phyloP scores from a whole-genome alignment of 2,797 vertebrate species.

The Enteromius mattozi region DNA sequence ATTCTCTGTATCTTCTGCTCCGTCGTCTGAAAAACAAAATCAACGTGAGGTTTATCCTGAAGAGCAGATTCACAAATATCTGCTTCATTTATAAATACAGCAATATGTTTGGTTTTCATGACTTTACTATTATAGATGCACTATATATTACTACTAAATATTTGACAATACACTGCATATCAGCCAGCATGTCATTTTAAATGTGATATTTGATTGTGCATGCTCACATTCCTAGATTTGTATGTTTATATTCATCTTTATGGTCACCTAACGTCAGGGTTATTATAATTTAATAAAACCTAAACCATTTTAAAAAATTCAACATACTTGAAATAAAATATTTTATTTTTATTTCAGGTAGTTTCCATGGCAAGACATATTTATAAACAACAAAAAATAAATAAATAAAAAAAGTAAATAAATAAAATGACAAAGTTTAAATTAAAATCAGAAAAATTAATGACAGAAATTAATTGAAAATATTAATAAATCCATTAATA shows the following conservation, averaged over 20 bases:
- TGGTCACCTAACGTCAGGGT: background rate
- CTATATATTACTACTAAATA: background rate
- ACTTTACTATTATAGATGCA: background rate
- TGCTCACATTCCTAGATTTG: background rate
- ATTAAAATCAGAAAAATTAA: background rate
- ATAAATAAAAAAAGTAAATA: background rate
- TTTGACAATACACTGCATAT: background rate
- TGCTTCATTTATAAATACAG: background rate
- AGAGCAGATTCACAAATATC: background rate
- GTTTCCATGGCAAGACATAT: background rate
- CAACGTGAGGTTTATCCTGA: background rate
- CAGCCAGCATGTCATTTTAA: background rate
- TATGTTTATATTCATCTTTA: background rate
- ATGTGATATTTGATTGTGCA: background rate
- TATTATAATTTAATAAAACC: background rate
- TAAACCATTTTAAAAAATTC: background rate
- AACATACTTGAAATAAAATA: background rate
- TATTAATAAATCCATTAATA: background rate
- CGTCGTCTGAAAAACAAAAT: constrained; percentile 22
- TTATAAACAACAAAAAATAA: background rate
- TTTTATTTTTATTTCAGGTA: background rate
- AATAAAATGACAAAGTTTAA: background rate
- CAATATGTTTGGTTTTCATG: background rate
- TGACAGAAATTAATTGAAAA: background rate
- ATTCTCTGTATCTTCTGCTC: background rate